Conservation (phyloP, 1,140 invertebrate genomes). For the Drosophila novamexicana region DNA sequence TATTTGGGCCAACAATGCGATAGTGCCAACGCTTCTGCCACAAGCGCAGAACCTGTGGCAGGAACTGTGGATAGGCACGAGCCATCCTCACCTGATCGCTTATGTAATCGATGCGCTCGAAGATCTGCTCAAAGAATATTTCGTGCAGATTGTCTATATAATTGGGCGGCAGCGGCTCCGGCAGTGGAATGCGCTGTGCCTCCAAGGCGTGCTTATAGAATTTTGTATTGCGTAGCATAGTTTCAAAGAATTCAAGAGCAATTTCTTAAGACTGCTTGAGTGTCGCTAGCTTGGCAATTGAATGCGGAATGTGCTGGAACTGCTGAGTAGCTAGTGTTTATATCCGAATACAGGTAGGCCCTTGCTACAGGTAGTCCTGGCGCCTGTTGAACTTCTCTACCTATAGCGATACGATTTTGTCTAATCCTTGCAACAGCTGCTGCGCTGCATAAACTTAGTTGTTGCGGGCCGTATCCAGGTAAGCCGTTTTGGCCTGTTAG, state of each 20-base stretch:
- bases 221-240: slow-evolving; percentile 41
- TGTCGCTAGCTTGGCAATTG: slow-evolving; percentile 8
- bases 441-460: slow-evolving; percentile 1
- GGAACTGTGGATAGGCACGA: slow-evolving; percentile 69
- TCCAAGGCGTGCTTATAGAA: slow-evolving; percentile 51
- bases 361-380: slow-evolving; percentile 14
- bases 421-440: slow-evolving; percentile 24
- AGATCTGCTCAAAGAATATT: slow-evolving; percentile 76
- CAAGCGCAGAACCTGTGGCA: slow-evolving; percentile 52
- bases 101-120: slow-evolving; percentile 60
- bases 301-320: slow-evolving; percentile 27
- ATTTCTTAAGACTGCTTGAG: background rate
- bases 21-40: slow-evolving; percentile 52
- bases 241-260: background rate
- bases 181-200: slow-evolving; percentile 19
- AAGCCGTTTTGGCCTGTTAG: slow-evolving; percentile 31
- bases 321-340: background rate
- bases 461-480: slow-evolving; percentile 14
- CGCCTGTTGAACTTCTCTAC: background rate
- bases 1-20: slow-evolving; percentile 60
- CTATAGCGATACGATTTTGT: background rate
- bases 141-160: slow-evolving; percentile 69
- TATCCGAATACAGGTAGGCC: slow-evolving; percentile 37
- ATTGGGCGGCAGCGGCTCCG: slow-evolving; percentile 41
- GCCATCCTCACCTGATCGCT: slow-evolving; percentile 72